Base-by-base conservation (phyloP, 2,113 vertebrate species). In the Pseudorectes ferrugineus region DNA sequence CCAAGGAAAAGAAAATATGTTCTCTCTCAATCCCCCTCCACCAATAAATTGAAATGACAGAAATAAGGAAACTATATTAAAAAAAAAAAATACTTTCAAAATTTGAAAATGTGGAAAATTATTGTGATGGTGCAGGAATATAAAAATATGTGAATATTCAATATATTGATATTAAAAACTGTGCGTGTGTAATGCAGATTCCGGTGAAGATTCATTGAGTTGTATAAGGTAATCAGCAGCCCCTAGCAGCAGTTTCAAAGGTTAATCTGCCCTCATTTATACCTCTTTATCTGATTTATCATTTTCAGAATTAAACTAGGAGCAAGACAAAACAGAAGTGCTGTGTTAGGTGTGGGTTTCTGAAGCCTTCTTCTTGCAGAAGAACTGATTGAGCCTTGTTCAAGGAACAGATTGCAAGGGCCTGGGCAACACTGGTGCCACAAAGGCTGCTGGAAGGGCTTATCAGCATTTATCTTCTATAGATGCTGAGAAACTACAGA, bases 261-360 rank as follows among this genome's bases (percentile, higher is more conserved):
- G 78, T 92, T 92, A 77, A 74, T 88, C 51, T 92, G 33, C 43
- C 52, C 83, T 88, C 61, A 67, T 92, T 85, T 93, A 31, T 79
- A 55, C 12, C 19, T 62, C 78, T 93, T 91, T 57, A 77, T 9
- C 11, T 88, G 82, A 57, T 90, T 90, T 92, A 79, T 83, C 24
- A 80, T 94, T 94, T 88, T 62, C 72, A 80, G 55, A 57, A 40
- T 73, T 73, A 76, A 93, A 74, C 28, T 14, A 71, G 38, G 54
- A 90, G 52, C 9, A n/a, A 77, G 65, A 48, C 24, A 77, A 90
- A 90, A 55, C 14, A 66, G 49, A 73, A 82, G 14, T 29, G 25
- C 42, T 31, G 5, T 38, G 33, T 10, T 88, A 59, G 85, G 35
- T 54, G 49, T n/a, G 45, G 40, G 45, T n/a, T 91, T 46, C 35